Conservation (phyloP, 1,140 invertebrate genomes). For the Drosophila carrolli region DNA sequence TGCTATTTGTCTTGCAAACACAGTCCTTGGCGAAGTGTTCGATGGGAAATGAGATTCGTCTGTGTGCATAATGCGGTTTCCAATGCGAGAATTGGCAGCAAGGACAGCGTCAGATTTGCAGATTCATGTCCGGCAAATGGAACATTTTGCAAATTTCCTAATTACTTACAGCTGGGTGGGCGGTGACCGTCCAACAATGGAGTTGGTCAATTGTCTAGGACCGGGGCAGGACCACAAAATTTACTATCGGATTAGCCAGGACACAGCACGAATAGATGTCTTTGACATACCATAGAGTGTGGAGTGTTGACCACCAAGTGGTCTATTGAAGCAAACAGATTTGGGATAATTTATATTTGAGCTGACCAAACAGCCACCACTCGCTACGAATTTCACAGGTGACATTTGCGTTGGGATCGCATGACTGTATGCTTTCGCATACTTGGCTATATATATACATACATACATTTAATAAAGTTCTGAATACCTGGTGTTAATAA, state of each 20-base stretch:
- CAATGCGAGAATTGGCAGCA: constrained; percentile 11
- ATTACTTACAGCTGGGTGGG: constrained; percentile 64
- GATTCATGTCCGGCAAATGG: constrained; percentile 46
- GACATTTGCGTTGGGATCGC: too few relatives aligned
- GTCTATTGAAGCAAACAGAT: constrained; percentile 37
- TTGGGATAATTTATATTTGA: constrained; percentile 40
- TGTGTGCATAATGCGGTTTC: constrained; percentile 41
- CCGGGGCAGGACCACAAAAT: constrained; percentile 14
- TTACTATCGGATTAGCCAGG: constrained; percentile 4
- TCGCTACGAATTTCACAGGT: neutral
- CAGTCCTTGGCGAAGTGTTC: constrained; percentile 18
- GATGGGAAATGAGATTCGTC: constrained; percentile 29
- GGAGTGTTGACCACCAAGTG: constrained; percentile 13
- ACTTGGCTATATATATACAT: too few relatives aligned
- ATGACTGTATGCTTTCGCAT: too few relatives aligned
- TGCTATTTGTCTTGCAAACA: constrained; percentile 59
- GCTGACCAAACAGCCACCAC: constrained; percentile 7
- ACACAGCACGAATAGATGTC: constrained; percentile 20
- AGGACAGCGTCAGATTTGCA: constrained; percentile 40
- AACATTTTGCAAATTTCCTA: constrained; percentile 74
- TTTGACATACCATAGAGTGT: constrained; percentile 13
- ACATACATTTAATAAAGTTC: too few relatives aligned
- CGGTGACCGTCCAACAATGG: constrained; percentile 5
- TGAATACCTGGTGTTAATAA: too few relatives aligned
- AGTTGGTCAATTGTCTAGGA: constrained; percentile 5